phyloP scores from a whole-genome alignment of 2,113 vertebrate species.

The Cephalopterus ornatus region DNA sequence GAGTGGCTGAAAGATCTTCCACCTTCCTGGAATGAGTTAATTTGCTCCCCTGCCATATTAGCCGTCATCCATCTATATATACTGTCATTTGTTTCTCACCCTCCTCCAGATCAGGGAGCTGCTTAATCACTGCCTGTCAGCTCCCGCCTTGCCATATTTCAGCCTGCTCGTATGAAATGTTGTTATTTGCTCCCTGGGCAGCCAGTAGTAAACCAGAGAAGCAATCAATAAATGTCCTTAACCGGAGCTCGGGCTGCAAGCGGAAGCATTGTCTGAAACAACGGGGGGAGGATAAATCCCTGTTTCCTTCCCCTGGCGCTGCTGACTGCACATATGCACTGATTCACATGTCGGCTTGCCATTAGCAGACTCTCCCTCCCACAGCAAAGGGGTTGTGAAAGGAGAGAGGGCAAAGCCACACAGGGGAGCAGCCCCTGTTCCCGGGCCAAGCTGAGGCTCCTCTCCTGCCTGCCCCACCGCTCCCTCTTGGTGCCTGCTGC shows the following conservation, averaged over 20 bases:
- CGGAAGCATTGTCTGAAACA: constrained; percentile 39
- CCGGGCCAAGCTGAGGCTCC: neutral
- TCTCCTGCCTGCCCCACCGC: neutral
- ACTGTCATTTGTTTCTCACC: constrained; percentile 30
- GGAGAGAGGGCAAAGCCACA: neutral
- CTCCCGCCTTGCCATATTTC: constrained; percentile 16
- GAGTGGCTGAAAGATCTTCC: neutral
- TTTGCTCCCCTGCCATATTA: constrained; percentile 27
- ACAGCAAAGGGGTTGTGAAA: neutral
- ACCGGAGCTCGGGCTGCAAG: neutral
- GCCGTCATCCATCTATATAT: neutral
- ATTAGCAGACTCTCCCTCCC: neutral
- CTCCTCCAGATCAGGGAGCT: constrained; percentile 38
- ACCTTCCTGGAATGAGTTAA: constrained; percentile 24
- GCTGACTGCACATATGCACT: neutral
- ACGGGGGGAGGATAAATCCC: neutral
- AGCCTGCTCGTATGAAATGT: constrained; percentile 32
- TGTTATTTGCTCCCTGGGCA: constrained; percentile 41
- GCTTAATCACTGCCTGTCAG: constrained; percentile 53
- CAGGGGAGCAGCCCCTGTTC: fast-evolving
- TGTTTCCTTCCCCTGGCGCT: neutral
- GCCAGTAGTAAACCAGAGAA: constrained; percentile 29
- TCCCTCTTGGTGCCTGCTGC: neutral
- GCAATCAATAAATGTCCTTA: constrained; percentile 30
- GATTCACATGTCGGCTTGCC: constrained; percentile 40